Percentiles rank a stretch among this genome's conserved stretches.
Conservation (phyloP, 2,113 vertebrate genomes). For the Peromyscus leucopus region DNA sequence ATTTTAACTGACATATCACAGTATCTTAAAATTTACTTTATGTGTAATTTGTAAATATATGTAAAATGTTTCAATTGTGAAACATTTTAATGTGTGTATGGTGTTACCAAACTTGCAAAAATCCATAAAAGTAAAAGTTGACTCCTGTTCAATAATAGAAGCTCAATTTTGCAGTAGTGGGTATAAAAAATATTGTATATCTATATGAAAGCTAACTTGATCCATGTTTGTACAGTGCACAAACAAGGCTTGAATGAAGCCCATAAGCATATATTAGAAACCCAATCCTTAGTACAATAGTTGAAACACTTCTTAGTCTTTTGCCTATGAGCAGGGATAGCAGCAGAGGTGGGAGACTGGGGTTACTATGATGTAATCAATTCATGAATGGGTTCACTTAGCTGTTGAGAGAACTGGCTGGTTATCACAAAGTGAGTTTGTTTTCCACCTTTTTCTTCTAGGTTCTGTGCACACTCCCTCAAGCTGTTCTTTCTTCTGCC, state of each 20-base stretch:
- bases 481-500: background rate
- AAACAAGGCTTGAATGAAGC: background rate
- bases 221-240: background rate
- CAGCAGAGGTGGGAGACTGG: background rate
- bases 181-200: too few relatives aligned
- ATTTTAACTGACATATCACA: background rate
- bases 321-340: too few relatives aligned
- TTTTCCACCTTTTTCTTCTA: background rate
- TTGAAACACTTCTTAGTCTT: background rate
- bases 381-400: background rate
- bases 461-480: background rate
- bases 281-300: too few relatives aligned
- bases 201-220: background rate
- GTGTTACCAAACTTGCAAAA: background rate
- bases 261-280: background rate
- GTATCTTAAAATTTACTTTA: background rate
- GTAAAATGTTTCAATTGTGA: background rate
- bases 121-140: background rate
- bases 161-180: background rate
- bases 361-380: background rate
- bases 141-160: background rate
- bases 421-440: background rate
- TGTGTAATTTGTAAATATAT: background rate
- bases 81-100: background rate
- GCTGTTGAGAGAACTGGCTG: background rate